Evolutionary conservation across 2,797 vertebrate genomes (phyloP), one percentile per base, ranked within the genome.

Genomic region (Hoplostethus atlanticus): DNA sequence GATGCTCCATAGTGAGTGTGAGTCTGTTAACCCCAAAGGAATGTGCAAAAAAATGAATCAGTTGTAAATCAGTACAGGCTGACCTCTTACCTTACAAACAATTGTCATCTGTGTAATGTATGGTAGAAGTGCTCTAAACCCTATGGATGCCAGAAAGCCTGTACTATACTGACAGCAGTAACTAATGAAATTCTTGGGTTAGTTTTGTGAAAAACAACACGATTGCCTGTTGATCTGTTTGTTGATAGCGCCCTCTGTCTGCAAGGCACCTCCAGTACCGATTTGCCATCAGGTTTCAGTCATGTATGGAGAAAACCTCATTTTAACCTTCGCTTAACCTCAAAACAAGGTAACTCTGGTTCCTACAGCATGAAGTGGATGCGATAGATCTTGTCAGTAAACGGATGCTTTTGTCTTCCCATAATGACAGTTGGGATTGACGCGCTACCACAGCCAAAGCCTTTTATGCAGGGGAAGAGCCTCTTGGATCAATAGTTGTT

Each of bases 201-300:
- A 0, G 0, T 28, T 57, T 51, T 28, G n/a, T 58, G 6, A 34
- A 21, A 54, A 66, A 70, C 30, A 34, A 9, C 30, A 34, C 38
- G 2, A 12, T 36, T 25, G 4, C 13, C 16, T 56, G 6, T 0
- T 47, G 30, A 84, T 90, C 55, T 72, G 57, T 69, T 67, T 89
- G 90, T 66, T 72, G 31, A 87, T 61, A 83, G 93, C 91, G 92
- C 93, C 94, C 89, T 87, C 94, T 95, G 88, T 85, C 90, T 84
- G 83, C 60, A 48, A 36, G 31, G 46, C 13, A 15, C 54, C 17
- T 31, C 46, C 65, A 58, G 40, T 71, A 25, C 75, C 64, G 28
- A 30, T 60, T 61, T 28, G 15, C 15, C 60, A 17, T 21, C 47
- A 50, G 3, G 16, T 76, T 36, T 64, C 31, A 36, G 17, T 30